phyloP scores from a whole-genome alignment of 30 jellyfish, hydroid and myxozoan species.

The Sanderia malayensis region DNA sequence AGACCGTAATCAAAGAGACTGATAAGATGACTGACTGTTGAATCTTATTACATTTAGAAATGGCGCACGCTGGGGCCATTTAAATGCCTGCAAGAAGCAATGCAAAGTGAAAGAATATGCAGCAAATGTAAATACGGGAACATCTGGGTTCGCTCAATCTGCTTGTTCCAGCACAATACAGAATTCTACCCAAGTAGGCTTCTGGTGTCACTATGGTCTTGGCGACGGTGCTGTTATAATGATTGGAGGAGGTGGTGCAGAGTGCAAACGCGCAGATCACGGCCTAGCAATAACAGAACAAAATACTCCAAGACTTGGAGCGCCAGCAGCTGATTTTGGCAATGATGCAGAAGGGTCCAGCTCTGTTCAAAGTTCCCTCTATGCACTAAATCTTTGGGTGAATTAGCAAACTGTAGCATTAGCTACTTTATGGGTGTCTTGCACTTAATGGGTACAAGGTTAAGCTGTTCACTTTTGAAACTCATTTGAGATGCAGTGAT shows the following conservation, averaged over 20 bases:
- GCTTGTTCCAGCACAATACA: constrained; percentile 31
- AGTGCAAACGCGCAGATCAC: constrained; percentile 54
- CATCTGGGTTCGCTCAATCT: constrained; percentile 15
- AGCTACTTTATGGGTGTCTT: neutral
- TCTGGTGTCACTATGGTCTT: constrained; percentile 55
- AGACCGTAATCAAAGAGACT: too few species aligned
- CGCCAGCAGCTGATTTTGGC: neutral
- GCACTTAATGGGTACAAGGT: neutral
- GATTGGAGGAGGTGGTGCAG: constrained; percentile 59
- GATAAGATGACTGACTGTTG: neutral
- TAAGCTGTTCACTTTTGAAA: too few species aligned
- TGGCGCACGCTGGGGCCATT: constrained; percentile 31
- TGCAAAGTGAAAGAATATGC: constrained; percentile 21
- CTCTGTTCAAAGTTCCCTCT: too few species aligned
- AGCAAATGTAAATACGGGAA: neutral
- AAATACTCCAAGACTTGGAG: constrained; percentile 32
- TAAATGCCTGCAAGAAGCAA: constrained; percentile 7
- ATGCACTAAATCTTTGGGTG: constrained; percentile 12
- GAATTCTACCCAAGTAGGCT: constrained; percentile 14
- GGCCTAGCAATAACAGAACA: constrained; percentile 48
- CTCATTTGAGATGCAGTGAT: too few species aligned
- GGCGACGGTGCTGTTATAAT: constrained; percentile 51
- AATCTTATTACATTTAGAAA: neutral
- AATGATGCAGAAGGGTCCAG: neutral
- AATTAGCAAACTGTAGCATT: neutral